phyloP scores from a whole-genome alignment of 2,888 invertebrate species.

The Chaitophorus viminalis region DNA sequence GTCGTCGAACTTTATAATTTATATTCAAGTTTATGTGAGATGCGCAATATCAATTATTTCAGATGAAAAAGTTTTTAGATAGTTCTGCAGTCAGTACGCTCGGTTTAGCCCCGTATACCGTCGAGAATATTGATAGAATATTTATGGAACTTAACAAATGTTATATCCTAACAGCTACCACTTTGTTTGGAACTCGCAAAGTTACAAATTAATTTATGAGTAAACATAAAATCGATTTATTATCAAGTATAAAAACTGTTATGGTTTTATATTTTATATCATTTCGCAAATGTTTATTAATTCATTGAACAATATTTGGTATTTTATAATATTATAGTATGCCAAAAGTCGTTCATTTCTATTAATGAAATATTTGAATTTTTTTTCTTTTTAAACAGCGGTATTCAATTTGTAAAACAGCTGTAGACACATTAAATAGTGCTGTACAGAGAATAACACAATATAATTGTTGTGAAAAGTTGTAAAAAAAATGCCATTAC shows the following conservation, averaged over 20 bases:
- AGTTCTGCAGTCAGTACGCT: background rate
- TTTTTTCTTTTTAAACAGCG: conserved; percentile 8
- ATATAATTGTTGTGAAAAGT: too few species aligned
- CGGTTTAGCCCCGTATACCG: background rate
- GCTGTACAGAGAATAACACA: background rate
- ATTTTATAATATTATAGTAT: conserved; percentile 2
- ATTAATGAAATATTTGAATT: conserved; percentile 8
- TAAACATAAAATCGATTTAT: conserved; percentile 4
- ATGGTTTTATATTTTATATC: conserved; percentile 24
- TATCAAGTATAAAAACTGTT: conserved; percentile 35
- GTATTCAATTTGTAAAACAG: background rate
- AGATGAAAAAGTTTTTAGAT: background rate
- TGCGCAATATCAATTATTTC: background rate
- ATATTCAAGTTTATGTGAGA: background rate
- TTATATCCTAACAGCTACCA: background rate
- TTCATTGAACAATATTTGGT: background rate
- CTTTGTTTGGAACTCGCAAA: conserved; percentile 12
- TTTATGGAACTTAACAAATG: conserved; percentile 10
- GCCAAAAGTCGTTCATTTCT: conserved; percentile 35
- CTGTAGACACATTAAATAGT: background rate
- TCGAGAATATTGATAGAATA: background rate
- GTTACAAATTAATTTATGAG: conserved; percentile 34
- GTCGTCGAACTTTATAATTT: background rate
- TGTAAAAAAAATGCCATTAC: background rate
- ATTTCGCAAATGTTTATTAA: conserved; percentile 10